A percentile compares a stretch with the other conserved stretches of the same genome.
Evolutionary conservation across 2,888 invertebrate genomes (phyloP).

Genomic region (Phorcus lineatus): DNA sequence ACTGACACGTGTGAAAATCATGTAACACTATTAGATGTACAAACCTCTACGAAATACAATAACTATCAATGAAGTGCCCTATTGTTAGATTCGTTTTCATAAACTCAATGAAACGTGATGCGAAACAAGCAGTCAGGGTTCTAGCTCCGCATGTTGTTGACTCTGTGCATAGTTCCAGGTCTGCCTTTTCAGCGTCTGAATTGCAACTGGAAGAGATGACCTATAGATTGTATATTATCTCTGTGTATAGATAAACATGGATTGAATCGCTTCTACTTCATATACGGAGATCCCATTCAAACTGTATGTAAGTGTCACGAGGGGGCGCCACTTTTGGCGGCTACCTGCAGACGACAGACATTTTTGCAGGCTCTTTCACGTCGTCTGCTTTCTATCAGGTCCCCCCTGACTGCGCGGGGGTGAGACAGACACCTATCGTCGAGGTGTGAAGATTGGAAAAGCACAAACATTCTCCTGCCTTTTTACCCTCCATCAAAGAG

Average conservation of each 20-base stretch:
- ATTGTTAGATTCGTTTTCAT: too few relatives aligned
- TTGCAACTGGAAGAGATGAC: background rate
- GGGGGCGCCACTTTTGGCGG: conserved; percentile 16
- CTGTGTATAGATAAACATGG: conserved; percentile 12
- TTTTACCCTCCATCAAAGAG: conserved; percentile 14
- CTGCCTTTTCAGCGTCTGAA: background rate
- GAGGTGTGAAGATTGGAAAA: conserved; percentile 1
- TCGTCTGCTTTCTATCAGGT: background rate
- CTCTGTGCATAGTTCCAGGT: background rate
- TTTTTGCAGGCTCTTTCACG: background rate
- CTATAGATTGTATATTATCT: conserved; percentile 4
- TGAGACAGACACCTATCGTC: conserved; percentile 6
- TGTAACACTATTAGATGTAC: too few relatives aligned
- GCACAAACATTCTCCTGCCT: conserved; percentile 5
- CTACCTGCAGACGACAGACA: conserved; percentile 17
- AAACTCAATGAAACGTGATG: background rate
- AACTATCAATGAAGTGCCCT: too few relatives aligned
- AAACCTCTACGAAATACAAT: too few relatives aligned
- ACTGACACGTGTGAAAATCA: too few relatives aligned
- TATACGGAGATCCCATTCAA: background rate
- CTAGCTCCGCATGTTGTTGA: background rate
- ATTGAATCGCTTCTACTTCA: background rate
- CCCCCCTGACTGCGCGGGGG: background rate
- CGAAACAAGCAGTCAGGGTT: background rate
- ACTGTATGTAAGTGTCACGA: background rate